A percentile compares a stretch with the other conserved stretches of the same genome.
Evolutionary conservation across 2,888 invertebrate species (phyloP).

Genomic region (Acrocyrtus sp.): DNA sequence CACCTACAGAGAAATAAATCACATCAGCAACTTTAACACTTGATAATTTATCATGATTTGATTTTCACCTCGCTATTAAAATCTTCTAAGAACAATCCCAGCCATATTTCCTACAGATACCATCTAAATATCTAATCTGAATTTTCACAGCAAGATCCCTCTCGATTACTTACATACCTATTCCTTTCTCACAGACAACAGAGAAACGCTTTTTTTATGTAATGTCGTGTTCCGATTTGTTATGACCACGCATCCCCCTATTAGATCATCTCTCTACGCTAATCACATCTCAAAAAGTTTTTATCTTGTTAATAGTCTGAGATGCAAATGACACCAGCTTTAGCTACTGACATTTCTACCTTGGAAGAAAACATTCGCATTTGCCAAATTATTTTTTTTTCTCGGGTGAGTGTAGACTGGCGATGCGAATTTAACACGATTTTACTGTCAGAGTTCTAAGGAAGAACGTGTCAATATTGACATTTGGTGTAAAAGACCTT

Average conservation of each 20-base stretch:
- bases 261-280: background rate
- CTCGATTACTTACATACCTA: background rate
- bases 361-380: background rate
- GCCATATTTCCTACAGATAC: background rate
- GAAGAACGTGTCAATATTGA: conserved; percentile 38
- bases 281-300: background rate
- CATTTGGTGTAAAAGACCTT: no score
- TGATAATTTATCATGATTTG: conserved; percentile 49
- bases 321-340: background rate
- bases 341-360: background rate
- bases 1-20: conserved; percentile 49
- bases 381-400: no score
- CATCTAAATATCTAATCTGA: background rate
- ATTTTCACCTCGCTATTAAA: conserved; percentile 33
- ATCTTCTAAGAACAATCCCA: background rate
- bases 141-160: background rate
- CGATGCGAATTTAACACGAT: no score
- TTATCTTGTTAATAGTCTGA: background rate
- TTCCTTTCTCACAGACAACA: background rate
- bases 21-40: conserved; percentile 38
- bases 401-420: no score
- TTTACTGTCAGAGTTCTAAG: background rate
- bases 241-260: background rate
- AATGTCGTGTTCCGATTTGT: background rate
- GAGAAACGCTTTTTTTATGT: background rate